Evolutionary conservation across 2,888 invertebrate genomes (phyloP), one percentile per base, ranked within the genome.

Genomic region (Melinaea marsaeus): DNA sequence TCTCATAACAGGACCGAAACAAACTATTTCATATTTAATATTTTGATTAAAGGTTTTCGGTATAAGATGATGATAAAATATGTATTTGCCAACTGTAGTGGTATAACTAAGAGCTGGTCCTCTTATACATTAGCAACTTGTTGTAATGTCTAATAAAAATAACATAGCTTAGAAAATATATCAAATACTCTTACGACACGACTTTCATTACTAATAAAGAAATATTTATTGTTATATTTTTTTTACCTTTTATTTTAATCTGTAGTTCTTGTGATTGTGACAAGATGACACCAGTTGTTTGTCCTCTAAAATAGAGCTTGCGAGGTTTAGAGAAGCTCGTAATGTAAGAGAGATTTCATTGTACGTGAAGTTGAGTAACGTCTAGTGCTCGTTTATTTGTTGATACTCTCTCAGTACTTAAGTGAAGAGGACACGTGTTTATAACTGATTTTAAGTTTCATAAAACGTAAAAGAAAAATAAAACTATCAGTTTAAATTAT

Each of bases 301-400:
- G 46, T 46, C 11, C 13, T 46, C 46, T 46, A 11, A n/a, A 46
- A 46, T 4, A 46, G 46, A 46, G n/a, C 46, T 46, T n/a, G 46
- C 46, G n/a, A n/a, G 11, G 46, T n/a, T 11, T n/a, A n/a, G 46
- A n/a, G 46, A 46, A 46, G 46, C 22, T 22, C 11, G 68, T 66
- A 66, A 64, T 62, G 66, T 58, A 62, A 34, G 58, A 65, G 61
- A 58, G 45, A 62, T 51, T 64, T 65, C 63, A 63, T 64, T 68
- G 69, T 62, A 63, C 61, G 60, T 64, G 65, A 66, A 82, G 83
- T 81, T 85, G 85, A 86, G 85, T 85, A 85, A 86, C 85, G 84
- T 72, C 73, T 46, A 46, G 46, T n/a, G 46, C n/a, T 46, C 46
- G 3, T 2, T 46, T 46, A n/a, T 46, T 46, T 46, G 46, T n/a